Conservation (phyloP, 2,888 invertebrate genomes). For the Megamerina dolium region DNA sequence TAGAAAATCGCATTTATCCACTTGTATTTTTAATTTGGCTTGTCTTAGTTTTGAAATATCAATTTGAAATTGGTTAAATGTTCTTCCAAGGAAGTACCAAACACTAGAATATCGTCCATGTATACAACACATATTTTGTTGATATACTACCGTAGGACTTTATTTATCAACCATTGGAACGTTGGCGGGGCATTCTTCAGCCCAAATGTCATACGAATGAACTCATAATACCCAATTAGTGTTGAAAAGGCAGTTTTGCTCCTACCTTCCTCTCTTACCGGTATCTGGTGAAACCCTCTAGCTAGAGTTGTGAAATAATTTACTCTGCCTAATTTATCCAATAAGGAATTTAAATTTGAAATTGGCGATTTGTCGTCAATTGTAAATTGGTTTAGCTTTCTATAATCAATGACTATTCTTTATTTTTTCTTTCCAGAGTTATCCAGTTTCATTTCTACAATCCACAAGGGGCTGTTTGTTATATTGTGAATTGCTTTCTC, state of each 20-base stretch:
- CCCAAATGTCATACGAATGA: constrained; percentile 1
- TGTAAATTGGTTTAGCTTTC: background rate
- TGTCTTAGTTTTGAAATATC: background rate
- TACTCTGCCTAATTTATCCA: background rate
- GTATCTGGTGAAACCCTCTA: background rate
- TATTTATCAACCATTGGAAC: too few species aligned
- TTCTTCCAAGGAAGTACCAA: too few species aligned
- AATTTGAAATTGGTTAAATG: too few species aligned
- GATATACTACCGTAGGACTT: background rate
- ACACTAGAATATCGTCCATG: too few species aligned
- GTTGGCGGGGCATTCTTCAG: too few species aligned
- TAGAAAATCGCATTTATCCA: too few species aligned
- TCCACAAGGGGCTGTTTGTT: background rate
- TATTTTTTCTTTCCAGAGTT: background rate
- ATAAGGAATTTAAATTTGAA: background rate
- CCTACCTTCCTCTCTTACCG: too few species aligned
- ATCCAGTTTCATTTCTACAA: background rate
- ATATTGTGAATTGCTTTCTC: too few species aligned
- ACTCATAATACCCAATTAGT: background rate
- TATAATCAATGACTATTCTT: constrained; percentile 1
- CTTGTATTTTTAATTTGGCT: background rate
- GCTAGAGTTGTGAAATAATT: constrained; percentile 4
- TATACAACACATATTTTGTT: too few species aligned
- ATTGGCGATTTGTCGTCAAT: constrained; percentile 1
- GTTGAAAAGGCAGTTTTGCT: constrained; percentile 1